Base-by-base conservation (phyloP, 2,888 invertebrate genomes). In the Cephus spinipes region DNA sequence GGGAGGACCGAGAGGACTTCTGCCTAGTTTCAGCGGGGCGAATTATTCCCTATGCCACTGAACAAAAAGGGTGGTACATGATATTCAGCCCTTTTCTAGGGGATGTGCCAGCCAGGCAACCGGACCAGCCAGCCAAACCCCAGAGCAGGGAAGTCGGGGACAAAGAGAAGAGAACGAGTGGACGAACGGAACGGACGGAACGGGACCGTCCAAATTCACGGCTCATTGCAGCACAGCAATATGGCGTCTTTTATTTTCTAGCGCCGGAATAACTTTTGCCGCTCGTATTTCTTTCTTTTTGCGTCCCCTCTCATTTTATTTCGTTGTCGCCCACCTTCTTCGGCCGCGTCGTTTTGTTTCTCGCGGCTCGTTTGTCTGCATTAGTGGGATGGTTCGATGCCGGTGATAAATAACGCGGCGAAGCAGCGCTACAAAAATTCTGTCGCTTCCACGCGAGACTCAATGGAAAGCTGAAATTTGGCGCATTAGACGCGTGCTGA, bases 311-410 rank as follows among this genome's bases (percentile, higher is more conserved):
- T 68, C 77, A 34, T 35, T 55, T 76, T 77, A 78, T 78, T 79
- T 76, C 75, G 69, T 68, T 36, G 71, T 71, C 71, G 71, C 71
- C 32, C 32, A 11, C 71, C 23, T 15, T 31, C 71, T 23, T 71
- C 71, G 2, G 6, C 71, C 71, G 12, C 30, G 71, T 71, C 30
- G 12, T 3, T 71, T 71, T 33, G 6, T 30, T 33, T 33, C 71
- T 71, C 71, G 71, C 55, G 55, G 55, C 55, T 55, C 55, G 85
- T 87, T 85, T 87, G 82, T 87, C 83, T 79, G 77, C 80, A 82
- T 84, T 85, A 84, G 82, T 81, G n/a, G 55, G 68, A 73, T 73
- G 73, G 73, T 35, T 31, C 68, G 71, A 23, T 36, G 33, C 30
- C 71, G 30, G 36, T 9, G 77, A 55, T 55, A 55, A 55, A 55